Conservation (phyloP, 2,113 vertebrate genomes). For the Proterorhinus semilunaris region DNA sequence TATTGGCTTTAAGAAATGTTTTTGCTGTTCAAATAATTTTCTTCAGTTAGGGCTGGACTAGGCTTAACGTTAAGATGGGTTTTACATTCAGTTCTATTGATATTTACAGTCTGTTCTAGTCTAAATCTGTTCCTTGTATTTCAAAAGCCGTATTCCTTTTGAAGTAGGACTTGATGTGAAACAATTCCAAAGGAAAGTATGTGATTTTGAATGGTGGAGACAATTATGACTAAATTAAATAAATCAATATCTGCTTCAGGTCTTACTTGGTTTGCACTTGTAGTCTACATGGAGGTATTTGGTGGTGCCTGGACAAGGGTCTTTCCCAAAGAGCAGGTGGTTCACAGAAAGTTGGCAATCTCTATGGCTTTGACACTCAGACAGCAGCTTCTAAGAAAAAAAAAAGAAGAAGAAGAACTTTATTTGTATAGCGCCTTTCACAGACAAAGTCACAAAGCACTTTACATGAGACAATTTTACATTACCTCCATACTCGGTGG, state of each 20-base stretch:
- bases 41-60: no score
- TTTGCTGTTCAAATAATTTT: no score
- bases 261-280: slow-evolving; percentile 98
- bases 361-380: slow-evolving; percentile 93
- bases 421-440: no score
- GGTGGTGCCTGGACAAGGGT: slow-evolving; percentile 90
- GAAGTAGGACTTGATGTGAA: background rate
- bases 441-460: no score
- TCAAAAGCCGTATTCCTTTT: background rate
- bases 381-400: slow-evolving; percentile 87
- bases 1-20: background rate
- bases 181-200: background rate
- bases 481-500: no score
- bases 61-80: no score
- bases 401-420: no score
- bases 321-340: slow-evolving; percentile 91
- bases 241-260: background rate
- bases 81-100: no score
- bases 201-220: background rate
- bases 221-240: background rate
- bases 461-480: no score
- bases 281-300: slow-evolving; percentile 95
- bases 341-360: slow-evolving; percentile 89
- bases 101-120: background rate
- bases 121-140: background rate